These are phyloP conservation scores for Lasaia peninsularis DNA, from an alignment of 1,140 invertebrate genomes.

Conservation along the genomic window DNA sequence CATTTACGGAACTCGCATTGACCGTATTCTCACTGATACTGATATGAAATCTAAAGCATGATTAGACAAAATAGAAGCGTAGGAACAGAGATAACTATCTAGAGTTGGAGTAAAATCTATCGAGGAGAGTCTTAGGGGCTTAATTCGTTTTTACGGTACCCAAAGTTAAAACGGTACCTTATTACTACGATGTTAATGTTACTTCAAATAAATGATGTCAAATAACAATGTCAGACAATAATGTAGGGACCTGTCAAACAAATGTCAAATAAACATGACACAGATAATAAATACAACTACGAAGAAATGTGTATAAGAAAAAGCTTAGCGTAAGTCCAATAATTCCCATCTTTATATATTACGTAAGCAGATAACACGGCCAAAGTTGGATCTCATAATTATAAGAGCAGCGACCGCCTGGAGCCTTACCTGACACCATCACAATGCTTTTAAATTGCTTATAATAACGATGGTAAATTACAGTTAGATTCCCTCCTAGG, in stretches of 20 bases:
- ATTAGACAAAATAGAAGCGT: no score
- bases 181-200: no score
- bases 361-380: conserved; percentile 35
- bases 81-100: no score
- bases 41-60: no score
- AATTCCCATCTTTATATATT: conserved; percentile 25
- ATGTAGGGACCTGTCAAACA: neutral
- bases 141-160: no score
- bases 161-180: no score
- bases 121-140: no score
- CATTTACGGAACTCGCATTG: no score
- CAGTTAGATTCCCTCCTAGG: neutral
- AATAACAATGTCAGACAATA: no score
- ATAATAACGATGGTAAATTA: neutral
- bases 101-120: no score
- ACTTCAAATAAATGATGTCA: no score
- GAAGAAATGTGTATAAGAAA: neutral
- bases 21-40: no score
- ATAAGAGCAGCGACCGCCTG: conserved; percentile 43
- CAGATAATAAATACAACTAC: neutral
- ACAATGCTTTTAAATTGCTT: conserved; percentile 13
- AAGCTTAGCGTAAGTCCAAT: conserved; percentile 21
- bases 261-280: neutral
- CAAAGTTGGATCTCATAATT: conserved; percentile 38
- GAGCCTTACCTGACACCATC: conserved; percentile 30